Evolutionary conservation across 64 coral and sea anemone genomes (phyloP), one percentile per base, ranked within the genome.

Genomic region (Platygyra sinensis): DNA sequence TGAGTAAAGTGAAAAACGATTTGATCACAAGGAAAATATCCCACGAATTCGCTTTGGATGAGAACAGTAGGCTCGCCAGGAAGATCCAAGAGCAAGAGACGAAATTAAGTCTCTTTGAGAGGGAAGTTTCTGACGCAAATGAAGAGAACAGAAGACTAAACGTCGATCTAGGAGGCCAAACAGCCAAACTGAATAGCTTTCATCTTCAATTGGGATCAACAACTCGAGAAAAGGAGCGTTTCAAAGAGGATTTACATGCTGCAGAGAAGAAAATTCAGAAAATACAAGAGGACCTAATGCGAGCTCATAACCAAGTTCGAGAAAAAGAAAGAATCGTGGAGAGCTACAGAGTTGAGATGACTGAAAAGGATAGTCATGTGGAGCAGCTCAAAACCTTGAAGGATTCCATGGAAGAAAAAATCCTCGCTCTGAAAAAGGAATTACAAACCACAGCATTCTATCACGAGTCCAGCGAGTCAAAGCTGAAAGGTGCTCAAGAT

Each of bases 1-100:
- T 85, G 62, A 85, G 52, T 85, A 67, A 85, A 69, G 81, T 72
- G 33, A 72, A 85, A 85, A 85, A 72, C 12, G 81, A 85, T 71
- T 36, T 85, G 62, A 24, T 72, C 9, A 85, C 81, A 72, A 85
- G 81, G 39, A 85, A 85, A 85, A 69, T 85, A 14, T 69, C 62
- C 15, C 81, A 85, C 10, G 62, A 85, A 38, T 85, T 85, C 39
- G 62, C 81, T 17, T 64, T 85, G 30, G 81, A 85, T 63, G 81
- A 85, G 17, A 69, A 85, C 24, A 85, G 14, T 24, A 85, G 81
- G 81, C 63, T 85, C 6, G 16, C 38, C 16, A 72, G 81, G 49
- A 72, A 85, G 63, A 42, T 72, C 42, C 63, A 85, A 72, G 81
- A 85, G 62, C 81, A 85, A 51, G 38, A 85, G 15, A 72, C 81